Evolutionary conservation across 92 coral and sea anemone genomes (phyloP).

Genomic region (Metridium senile): DNA sequence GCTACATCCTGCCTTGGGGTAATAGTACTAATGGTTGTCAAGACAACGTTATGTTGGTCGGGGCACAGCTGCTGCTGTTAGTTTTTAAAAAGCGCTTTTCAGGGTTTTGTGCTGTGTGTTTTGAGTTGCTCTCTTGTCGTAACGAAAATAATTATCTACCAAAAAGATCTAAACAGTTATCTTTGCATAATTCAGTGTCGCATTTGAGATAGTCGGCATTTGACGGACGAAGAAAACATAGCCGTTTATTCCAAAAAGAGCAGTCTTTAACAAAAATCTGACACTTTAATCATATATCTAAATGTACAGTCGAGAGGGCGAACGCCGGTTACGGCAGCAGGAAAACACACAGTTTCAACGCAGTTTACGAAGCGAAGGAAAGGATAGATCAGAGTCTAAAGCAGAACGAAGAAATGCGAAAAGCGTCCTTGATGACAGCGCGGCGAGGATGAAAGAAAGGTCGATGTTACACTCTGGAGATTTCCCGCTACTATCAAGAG

Average conservation of each 20-base stretch:
- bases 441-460: neutral
- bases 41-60: slow-evolving; percentile 4
- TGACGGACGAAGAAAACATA: too few species aligned
- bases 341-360: slow-evolving; percentile 50
- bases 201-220: too few species aligned
- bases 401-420: slow-evolving; percentile 28
- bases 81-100: slow-evolving; percentile 40
- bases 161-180: neutral
- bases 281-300: slow-evolving; percentile 12
- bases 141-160: neutral
- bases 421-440: slow-evolving; percentile 1
- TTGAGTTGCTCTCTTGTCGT: neutral
- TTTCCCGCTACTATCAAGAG: slow-evolving; percentile 7
- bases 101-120: neutral
- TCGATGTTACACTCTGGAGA: slow-evolving; percentile 1
- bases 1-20: neutral
- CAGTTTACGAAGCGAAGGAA: slow-evolving; percentile 50
- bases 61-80: slow-evolving; percentile 25
- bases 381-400: slow-evolving; percentile 6
- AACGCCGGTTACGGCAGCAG: slow-evolving; percentile 34
- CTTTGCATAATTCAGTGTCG: neutral
- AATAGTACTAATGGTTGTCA: slow-evolving; percentile 16
- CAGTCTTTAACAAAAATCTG: neutral
- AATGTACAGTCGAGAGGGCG: slow-evolving; percentile 30
- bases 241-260: neutral